phyloP scores from a whole-genome alignment of 2,888 invertebrate genomes.

The Parnassius orleans region DNA sequence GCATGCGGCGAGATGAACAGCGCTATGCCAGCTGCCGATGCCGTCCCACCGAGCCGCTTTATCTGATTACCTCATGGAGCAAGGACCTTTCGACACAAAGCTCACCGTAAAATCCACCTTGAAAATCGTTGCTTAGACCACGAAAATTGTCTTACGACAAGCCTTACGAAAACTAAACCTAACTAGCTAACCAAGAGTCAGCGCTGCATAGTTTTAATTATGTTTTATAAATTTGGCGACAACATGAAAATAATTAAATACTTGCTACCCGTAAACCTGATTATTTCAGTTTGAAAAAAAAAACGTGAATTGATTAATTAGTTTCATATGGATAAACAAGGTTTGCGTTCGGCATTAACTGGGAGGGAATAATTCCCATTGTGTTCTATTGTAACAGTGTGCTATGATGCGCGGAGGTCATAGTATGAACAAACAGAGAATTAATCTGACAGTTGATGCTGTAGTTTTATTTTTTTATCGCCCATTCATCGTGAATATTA shows the following conservation, averaged over 20 bases:
- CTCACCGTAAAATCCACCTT: conserved; percentile 73
- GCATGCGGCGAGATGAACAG: conserved; percentile 59
- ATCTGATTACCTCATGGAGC: conserved; percentile 76
- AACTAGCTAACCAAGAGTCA: not conserved
- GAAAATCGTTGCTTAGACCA: conserved; percentile 60
- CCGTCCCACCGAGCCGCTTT: conserved; percentile 50
- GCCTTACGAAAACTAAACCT: conserved; percentile 22
- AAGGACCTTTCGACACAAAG: conserved; percentile 77
- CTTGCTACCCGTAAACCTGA: not conserved
- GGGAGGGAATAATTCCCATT: conserved; percentile 59
- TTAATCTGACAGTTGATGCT: conserved; percentile 56
- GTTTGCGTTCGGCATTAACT: conserved; percentile 40
- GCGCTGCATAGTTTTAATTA: conserved; percentile 1
- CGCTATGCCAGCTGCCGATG: conserved; percentile 53
- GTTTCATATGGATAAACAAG: conserved; percentile 8
- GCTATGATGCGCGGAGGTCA: conserved; percentile 58
- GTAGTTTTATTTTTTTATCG: conserved; percentile 39
- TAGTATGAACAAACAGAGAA: conserved; percentile 52
- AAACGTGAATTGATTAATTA: conserved; percentile 15
- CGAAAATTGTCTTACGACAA: conserved; percentile 55
- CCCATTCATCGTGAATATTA: not conserved
- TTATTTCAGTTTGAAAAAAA: not conserved
- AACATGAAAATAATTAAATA: not conserved
- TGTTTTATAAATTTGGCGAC: not conserved
- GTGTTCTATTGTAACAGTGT: conserved; percentile 60